phyloP scores from a whole-genome alignment of 2,113 vertebrate genomes.

The Sarotherodon lohbergeri region DNA sequence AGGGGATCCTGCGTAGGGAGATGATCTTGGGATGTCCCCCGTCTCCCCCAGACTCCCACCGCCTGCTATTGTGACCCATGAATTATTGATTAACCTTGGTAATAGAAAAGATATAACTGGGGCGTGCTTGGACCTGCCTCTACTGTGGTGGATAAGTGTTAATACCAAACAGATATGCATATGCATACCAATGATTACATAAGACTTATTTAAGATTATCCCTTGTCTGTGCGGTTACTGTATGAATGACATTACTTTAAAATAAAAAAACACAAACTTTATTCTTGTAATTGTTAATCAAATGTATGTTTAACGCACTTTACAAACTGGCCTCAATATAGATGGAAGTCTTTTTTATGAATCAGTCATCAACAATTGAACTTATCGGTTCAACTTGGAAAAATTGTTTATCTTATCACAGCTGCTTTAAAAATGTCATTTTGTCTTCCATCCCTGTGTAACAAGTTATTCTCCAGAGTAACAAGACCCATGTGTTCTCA shows the following conservation, averaged over 20 bases:
- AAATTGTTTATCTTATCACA: background rate
- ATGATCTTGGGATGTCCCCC: constrained; percentile 56
- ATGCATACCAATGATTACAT: constrained; percentile 28
- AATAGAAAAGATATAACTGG: constrained; percentile 75
- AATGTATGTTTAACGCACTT: background rate
- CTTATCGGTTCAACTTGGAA: background rate
- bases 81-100: constrained; percentile 76
- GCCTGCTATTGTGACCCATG: constrained; percentile 71
- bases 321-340: background rate
- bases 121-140: constrained; percentile 62
- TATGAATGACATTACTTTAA: background rate
- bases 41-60: constrained; percentile 13
- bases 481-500: constrained; percentile 65
- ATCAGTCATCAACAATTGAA: background rate
- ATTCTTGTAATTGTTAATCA: background rate
- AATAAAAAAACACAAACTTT: background rate
- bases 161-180: constrained; percentile 55
- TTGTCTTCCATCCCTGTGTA: constrained; percentile 20
- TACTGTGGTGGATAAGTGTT: constrained; percentile 44
- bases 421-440: constrained; percentile 32
- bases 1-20: constrained; percentile 39
- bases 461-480: constrained; percentile 53
- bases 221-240: background rate
- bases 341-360: background rate
- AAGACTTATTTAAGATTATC: background rate